Percentiles rank a stretch among this genome's conserved stretches.
Conservation (phyloP, 2,888 invertebrate genomes). For the Eulithis testata region DNA sequence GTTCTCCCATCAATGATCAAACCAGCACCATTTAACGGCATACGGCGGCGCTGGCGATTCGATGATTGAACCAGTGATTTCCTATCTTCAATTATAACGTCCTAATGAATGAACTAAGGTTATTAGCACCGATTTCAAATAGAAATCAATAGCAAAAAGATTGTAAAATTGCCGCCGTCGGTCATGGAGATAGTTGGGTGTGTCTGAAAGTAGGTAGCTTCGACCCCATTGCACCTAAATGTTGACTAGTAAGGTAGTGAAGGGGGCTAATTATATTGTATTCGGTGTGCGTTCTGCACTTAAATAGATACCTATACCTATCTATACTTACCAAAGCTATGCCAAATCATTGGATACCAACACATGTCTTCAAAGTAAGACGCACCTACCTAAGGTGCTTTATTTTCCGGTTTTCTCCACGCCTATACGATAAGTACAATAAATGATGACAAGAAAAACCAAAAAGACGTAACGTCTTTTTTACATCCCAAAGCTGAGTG, state of each 20-base stretch:
- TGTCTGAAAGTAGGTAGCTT: slow-evolving; percentile 18
- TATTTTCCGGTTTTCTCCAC: too few species aligned
- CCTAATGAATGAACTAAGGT: slow-evolving; percentile 26
- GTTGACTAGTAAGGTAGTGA: slow-evolving; percentile 5
- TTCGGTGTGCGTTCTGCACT: background rate
- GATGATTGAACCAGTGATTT: slow-evolving; percentile 25
- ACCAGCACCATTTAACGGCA: slow-evolving; percentile 30
- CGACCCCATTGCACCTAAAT: slow-evolving; percentile 23
- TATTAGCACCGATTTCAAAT: slow-evolving; percentile 30
- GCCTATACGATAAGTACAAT: too few species aligned
- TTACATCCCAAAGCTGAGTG: too few species aligned
- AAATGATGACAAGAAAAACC: too few species aligned
- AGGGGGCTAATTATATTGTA: slow-evolving; percentile 8
- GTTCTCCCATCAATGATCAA: slow-evolving; percentile 11
- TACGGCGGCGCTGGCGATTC: slow-evolving; percentile 9
- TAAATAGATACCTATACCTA: background rate
- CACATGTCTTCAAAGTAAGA: too few species aligned
- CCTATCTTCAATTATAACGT: slow-evolving; percentile 31
- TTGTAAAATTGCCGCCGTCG: slow-evolving; percentile 11
- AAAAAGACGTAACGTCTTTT: too few species aligned
- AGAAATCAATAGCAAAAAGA: slow-evolving; percentile 27
- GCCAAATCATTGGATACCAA: too few species aligned
- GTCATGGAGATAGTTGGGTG: slow-evolving; percentile 12
- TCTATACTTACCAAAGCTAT: too few species aligned
- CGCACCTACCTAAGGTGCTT: too few species aligned